Base-by-base conservation (phyloP, 2,888 invertebrate species). In the Unio pictorum region DNA sequence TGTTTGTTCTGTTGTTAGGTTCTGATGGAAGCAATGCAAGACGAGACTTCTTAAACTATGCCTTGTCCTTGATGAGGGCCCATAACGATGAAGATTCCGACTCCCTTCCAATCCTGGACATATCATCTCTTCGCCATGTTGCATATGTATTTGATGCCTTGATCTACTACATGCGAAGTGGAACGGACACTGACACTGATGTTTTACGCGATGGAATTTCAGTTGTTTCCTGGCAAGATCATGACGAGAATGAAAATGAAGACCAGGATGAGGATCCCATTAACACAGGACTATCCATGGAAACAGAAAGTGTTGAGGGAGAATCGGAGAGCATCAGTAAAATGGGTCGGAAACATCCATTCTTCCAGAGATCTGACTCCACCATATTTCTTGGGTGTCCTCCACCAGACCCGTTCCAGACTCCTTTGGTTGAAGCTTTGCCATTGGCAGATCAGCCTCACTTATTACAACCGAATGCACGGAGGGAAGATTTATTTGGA, bases 71-170 rank as follows among this genome's bases (percentile, higher is more conserved):
- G 75, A 95, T 99, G 95, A 93, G 99, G 74, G 95, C 97, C 15
- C 98, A 98, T 90, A 97, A 96, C 88, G 94, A 95, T 54, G 99
- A 99, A 91, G 99, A 99, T 91, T 94, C 96, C 58, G 99, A 99
- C 90, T 96, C 96, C 63, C 91, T 99, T 81, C 99, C 99, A 0
- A 95, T 97, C 63, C 92, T 99, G 73, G 98, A 99, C 90, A 96
- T 98, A 68, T 95, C 96, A 1, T 95, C 98, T n/a, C 92, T 98
- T 80, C 95, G 96, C 84, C 98, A 99, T 90, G 95, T 98, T 67
- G 98, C 98, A 0, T 90, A 90, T 74, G 87, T 90, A 28, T 87
- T 90, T 65, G 91, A 91, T 74, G 86, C 90, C 6, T 82, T 90
- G 60, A 95, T 99, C 69, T 98, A 97, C 91, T 98, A 96, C 90